Percentiles rank a stretch among this genome's conserved stretches.
Conservation (phyloP, 2,797 vertebrate species). For the Pseudochromis fuscus region DNA sequence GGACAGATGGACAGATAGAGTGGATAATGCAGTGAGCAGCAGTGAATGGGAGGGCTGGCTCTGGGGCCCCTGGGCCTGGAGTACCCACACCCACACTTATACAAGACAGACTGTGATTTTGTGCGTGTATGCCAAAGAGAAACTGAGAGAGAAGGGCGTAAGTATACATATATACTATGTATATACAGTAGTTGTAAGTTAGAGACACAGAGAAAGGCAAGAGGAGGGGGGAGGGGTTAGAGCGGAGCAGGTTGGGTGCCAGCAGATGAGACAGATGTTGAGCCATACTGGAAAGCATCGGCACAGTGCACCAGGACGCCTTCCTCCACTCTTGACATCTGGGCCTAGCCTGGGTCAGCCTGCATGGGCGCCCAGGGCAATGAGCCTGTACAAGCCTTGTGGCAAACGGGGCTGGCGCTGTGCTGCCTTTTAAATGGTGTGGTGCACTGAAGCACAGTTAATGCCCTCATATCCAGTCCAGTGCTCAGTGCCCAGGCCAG, state of each 20-base stretch:
- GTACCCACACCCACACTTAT: slow-evolving; percentile 60
- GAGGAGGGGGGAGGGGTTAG: slow-evolving; percentile 63
- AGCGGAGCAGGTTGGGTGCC: slow-evolving; percentile 87
- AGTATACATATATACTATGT: slow-evolving; percentile 53
- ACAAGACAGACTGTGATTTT: slow-evolving; percentile 53
- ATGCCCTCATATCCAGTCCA: slow-evolving; percentile 92
- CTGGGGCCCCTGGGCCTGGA: slow-evolving; percentile 72
- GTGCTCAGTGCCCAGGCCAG: slow-evolving; percentile 88
- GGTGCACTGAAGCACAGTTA: slow-evolving; percentile 92
- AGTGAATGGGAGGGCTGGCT: slow-evolving; percentile 80
- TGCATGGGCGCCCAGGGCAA: slow-evolving; percentile 90
- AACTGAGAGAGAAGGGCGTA: slow-evolving; percentile 49
- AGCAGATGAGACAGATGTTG: slow-evolving; percentile 98
- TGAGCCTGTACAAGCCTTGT: slow-evolving; percentile 92
- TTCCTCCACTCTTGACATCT: slow-evolving; percentile 96
- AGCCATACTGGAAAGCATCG: slow-evolving; percentile 93
- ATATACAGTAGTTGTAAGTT: slow-evolving; percentile 52
- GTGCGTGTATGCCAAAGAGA: slow-evolving; percentile 48
- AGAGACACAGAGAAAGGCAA: slow-evolving; percentile 42
- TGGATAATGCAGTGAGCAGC: slow-evolving; percentile 83
- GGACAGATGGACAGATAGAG: slow-evolving; percentile 88
- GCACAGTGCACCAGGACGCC: slow-evolving; percentile 92
- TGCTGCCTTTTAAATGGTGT: slow-evolving; percentile 91
- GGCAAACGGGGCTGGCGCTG: slow-evolving; percentile 91
- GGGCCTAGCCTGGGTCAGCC: slow-evolving; percentile 91